A percentile compares a stretch with the other conserved stretches of the same genome.
phyloP scores from a whole-genome alignment of 2,113 vertebrate genomes.

The Harpagus bidentatus region DNA sequence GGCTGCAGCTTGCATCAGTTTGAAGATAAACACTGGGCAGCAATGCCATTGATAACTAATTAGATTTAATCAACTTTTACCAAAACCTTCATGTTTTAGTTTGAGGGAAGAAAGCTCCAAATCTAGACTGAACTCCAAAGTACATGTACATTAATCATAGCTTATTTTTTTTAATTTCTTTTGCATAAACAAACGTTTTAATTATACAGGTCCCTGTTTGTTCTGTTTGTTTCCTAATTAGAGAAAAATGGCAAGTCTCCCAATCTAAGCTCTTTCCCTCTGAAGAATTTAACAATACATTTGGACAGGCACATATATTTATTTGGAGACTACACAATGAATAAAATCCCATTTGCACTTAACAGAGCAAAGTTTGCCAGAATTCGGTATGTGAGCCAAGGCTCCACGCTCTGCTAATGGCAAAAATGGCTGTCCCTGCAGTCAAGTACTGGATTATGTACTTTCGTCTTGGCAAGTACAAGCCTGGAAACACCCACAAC shows the following conservation, averaged over 20 bases:
- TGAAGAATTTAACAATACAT: slow-evolving; percentile 65
- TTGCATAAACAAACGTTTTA: slow-evolving; percentile 70
- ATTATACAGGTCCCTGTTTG: slow-evolving; percentile 59
- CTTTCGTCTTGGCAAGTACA: slow-evolving; percentile 49
- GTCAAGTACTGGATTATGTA: slow-evolving; percentile 50
- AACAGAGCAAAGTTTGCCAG: slow-evolving; percentile 63
- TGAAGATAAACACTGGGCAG: not conserved
- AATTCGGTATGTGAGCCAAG: slow-evolving; percentile 39
- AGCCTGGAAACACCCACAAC: slow-evolving; percentile 37
- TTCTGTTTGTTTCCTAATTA: slow-evolving; percentile 71
- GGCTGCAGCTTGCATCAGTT: not conserved
- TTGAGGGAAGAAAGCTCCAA: not conserved
- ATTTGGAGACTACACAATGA: slow-evolving; percentile 62
- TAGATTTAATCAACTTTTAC: not conserved
- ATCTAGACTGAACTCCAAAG: slow-evolving; percentile 8
- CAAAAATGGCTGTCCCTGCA: slow-evolving; percentile 53
- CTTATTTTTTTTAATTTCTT: slow-evolving; percentile 22
- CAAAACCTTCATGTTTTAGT: not conserved
- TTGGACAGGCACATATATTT: slow-evolving; percentile 67
- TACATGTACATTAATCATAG: slow-evolving; percentile 43
- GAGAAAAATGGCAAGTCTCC: slow-evolving; percentile 69
- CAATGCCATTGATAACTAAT: not conserved
- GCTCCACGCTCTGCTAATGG: slow-evolving; percentile 54
- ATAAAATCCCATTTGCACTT: slow-evolving; percentile 66
- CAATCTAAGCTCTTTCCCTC: slow-evolving; percentile 52